phyloP scores from a whole-genome alignment of 1,140 invertebrate genomes.

The Vollenhovia emeryi region DNA sequence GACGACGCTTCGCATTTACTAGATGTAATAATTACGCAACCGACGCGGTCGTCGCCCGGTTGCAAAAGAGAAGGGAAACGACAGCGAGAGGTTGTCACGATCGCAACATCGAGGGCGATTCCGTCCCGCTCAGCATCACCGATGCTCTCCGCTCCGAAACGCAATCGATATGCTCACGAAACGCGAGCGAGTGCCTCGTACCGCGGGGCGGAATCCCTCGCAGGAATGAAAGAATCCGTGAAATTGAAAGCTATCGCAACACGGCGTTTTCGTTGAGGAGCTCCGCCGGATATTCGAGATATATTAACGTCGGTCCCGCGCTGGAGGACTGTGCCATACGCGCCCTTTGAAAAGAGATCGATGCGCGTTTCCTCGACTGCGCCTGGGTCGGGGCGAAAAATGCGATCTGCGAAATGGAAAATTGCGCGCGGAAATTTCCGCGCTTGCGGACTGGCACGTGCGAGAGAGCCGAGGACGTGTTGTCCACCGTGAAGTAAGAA shows the following conservation, averaged over 20 bases:
- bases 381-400: conserved; percentile 11
- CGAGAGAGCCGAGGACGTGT: background rate
- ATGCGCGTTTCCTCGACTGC: conserved; percentile 31
- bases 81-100: conserved; percentile 17
- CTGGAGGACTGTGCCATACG: conserved; percentile 27
- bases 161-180: conserved; percentile 6
- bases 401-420: conserved; percentile 33
- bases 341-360: conserved; percentile 43
- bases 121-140: conserved; percentile 4
- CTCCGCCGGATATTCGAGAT: conserved; percentile 26
- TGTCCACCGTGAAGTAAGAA: background rate
- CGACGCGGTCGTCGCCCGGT: background rate
- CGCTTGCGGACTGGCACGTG: background rate
- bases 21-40: background rate
- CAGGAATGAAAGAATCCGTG: conserved; percentile 17
- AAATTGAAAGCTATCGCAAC: conserved; percentile 29
- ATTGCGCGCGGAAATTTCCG: background rate
- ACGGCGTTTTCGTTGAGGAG: background rate
- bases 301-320: conserved; percentile 16
- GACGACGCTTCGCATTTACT: background rate
- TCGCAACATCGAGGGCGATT: background rate
- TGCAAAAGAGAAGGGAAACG: background rate
- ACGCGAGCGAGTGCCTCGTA: background rate
- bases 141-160: background rate
- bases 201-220: background rate